Evolutionary conservation across 2,888 invertebrate genomes (phyloP).

Genomic region (Dexiosoma caninum): DNA sequence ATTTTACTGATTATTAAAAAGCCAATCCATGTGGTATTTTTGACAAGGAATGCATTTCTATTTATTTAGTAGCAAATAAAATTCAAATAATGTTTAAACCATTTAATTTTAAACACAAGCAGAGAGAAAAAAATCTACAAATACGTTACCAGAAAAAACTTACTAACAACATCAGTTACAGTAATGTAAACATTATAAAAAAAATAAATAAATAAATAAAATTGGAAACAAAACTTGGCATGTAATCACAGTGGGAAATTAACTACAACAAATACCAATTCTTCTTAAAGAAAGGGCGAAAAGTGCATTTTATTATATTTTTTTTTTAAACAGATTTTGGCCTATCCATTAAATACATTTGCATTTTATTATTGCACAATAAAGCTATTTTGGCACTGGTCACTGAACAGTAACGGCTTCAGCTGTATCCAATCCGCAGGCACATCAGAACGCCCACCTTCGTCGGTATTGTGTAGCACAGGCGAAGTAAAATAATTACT

Average conservation of each 20-base stretch:
- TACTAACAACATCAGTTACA: not conserved
- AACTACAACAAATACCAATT: too few species aligned
- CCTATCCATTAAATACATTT: too few species aligned
- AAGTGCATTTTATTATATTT: too few species aligned
- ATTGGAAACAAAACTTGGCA: not conserved
- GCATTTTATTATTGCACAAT: too few species aligned
- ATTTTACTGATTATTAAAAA: slow-evolving; percentile 11
- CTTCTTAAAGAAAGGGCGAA: too few species aligned
- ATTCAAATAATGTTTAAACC: slow-evolving; percentile 38
- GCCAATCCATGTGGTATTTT: not conserved
- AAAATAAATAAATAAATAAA: not conserved
- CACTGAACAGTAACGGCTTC: too few species aligned
- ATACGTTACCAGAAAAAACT: not conserved
- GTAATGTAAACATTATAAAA: not conserved
- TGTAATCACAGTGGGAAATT: slow-evolving; percentile 12
- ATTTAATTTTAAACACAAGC: slow-evolving; percentile 13
- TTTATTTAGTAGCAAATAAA: slow-evolving; percentile 34
- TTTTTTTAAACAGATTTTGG: too few species aligned
- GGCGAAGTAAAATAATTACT: too few species aligned
- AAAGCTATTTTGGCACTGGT: too few species aligned
- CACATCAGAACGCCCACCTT: too few species aligned
- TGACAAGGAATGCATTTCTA: not conserved
- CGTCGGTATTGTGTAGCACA: too few species aligned
- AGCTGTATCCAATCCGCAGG: too few species aligned
- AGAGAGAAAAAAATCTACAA: not conserved